A percentile compares a stretch with the other conserved stretches of the same genome.
Conservation (phyloP, 1,140 invertebrate species). For the Elymnias hypermnestra region DNA sequence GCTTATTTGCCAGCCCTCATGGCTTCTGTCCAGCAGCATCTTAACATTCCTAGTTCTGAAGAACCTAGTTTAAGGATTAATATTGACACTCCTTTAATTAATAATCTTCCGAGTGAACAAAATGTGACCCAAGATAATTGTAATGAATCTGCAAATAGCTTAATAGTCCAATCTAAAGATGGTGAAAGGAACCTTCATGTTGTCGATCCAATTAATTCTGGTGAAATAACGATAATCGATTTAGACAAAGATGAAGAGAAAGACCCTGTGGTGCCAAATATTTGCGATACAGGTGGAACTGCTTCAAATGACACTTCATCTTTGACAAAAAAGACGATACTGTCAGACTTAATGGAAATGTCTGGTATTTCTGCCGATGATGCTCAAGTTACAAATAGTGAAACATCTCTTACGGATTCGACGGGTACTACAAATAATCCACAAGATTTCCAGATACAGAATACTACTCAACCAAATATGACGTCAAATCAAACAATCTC, state of each 20-base stretch:
- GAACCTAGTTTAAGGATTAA: no score
- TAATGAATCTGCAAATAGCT: not conserved
- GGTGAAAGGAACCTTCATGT: not conserved
- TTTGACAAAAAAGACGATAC: slow-evolving; percentile 35
- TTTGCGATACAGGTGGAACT: no score
- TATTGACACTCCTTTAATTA: no score
- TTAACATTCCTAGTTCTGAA: no score
- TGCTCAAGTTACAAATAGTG: slow-evolving; percentile 6
- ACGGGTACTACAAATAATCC: not conserved
- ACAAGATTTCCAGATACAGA: not conserved
- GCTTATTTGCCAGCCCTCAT: slow-evolving; percentile 13
- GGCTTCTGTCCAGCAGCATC: slow-evolving; percentile 6
- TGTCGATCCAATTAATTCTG: no score
- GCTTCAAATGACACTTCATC: not conserved
- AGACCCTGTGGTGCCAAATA: not conserved
- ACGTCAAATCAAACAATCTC: not conserved
- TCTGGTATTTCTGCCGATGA: slow-evolving; percentile 60
- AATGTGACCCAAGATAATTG: not conserved
- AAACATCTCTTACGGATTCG: not conserved
- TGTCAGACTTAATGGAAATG: slow-evolving; percentile 70
- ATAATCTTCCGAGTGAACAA: not conserved
- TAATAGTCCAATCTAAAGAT: not conserved
- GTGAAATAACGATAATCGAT: no score
- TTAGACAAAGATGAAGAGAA: not conserved
- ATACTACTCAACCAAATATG: not conserved